These are phyloP conservation scores for Drosophila chauvacae DNA, from an alignment of 1,140 invertebrate species.

Conservation along the genomic window DNA sequence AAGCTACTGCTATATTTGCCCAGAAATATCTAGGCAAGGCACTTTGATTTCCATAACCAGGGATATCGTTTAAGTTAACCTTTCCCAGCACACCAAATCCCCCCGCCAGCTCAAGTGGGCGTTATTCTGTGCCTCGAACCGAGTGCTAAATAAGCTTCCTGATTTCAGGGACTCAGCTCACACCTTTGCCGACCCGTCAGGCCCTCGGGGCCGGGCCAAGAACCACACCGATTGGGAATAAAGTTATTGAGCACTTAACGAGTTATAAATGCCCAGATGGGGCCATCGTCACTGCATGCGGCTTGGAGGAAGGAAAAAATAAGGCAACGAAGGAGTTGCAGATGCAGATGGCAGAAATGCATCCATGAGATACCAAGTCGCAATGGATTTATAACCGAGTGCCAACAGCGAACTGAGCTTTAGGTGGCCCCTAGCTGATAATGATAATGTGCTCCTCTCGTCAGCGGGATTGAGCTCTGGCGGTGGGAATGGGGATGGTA, in stretches of 20 bases:
- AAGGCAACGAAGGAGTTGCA: conserved; percentile 20
- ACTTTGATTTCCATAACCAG: neutral
- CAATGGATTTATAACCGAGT: conserved; percentile 70
- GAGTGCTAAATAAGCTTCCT: conserved; percentile 52
- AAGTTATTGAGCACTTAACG: conserved; percentile 79
- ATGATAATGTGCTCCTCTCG: conserved; percentile 77
- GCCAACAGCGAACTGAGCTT: conserved; percentile 59
- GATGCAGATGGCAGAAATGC: conserved; percentile 59
- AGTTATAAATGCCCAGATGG: conserved; percentile 68
- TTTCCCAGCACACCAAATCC: neutral
- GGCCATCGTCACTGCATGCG: conserved; percentile 35
- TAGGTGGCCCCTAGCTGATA: conserved; percentile 59
- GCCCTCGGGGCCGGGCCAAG: conserved; percentile 10
- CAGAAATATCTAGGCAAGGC: neutral
- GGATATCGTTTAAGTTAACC: conserved; percentile 1
- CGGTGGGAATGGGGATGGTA: neutral
- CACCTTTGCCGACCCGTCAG: conserved; percentile 39
- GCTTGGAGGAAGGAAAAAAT: neutral
- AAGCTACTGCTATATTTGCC: neutral
- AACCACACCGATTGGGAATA: conserved; percentile 43
- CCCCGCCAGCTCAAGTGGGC: conserved; percentile 23
- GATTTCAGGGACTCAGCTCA: conserved; percentile 34
- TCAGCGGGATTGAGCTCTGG: conserved; percentile 32
- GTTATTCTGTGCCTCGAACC: conserved; percentile 16
- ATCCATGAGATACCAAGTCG: conserved; percentile 55